These are phyloP conservation scores for Drosophila seclusa DNA, from an alignment of 2,888 invertebrate genomes.

Conservation along the genomic window DNA sequence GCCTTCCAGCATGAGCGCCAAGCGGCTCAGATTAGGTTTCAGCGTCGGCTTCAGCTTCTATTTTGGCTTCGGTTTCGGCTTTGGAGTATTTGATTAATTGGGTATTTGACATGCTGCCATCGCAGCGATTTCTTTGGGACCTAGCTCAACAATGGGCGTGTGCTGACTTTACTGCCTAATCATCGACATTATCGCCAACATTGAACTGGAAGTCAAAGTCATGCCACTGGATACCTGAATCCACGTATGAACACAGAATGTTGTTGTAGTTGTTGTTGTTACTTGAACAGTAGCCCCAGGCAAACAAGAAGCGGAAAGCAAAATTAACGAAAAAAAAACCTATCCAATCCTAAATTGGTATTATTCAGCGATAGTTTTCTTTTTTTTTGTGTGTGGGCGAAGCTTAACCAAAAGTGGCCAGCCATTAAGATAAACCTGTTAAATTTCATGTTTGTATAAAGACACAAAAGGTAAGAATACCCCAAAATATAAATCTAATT, in stretches of 20 bases:
- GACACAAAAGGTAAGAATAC: not conserved
- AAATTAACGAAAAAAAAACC: constrained; percentile 7
- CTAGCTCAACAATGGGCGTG: constrained; percentile 63
- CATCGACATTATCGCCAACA: constrained; percentile 75
- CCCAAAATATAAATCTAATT: not conserved
- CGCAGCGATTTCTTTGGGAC: constrained; percentile 52
- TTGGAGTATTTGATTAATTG: constrained; percentile 66
- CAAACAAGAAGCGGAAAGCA: not conserved
- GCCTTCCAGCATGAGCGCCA: not conserved
- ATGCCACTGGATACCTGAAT: constrained; percentile 50
- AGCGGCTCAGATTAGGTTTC: not conserved
- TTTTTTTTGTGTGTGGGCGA: constrained; percentile 42
- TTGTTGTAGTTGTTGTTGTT: constrained; percentile 13
- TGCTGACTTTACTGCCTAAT: constrained; percentile 65
- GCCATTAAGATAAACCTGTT: constrained; percentile 22
- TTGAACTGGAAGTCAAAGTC: constrained; percentile 69
- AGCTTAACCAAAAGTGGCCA: constrained; percentile 12
- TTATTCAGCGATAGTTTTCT: constrained; percentile 8
- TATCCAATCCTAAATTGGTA: constrained; percentile 45
- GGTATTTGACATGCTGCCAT: constrained; percentile 67
- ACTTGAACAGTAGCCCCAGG: constrained; percentile 56
- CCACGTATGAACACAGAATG: constrained; percentile 1
- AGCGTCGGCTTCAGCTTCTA: not conserved
- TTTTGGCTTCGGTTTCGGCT: not conserved
- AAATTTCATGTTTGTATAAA: constrained; percentile 5